Conservation (phyloP, 2,113 vertebrate genomes). For the Corapipo altera region DNA sequence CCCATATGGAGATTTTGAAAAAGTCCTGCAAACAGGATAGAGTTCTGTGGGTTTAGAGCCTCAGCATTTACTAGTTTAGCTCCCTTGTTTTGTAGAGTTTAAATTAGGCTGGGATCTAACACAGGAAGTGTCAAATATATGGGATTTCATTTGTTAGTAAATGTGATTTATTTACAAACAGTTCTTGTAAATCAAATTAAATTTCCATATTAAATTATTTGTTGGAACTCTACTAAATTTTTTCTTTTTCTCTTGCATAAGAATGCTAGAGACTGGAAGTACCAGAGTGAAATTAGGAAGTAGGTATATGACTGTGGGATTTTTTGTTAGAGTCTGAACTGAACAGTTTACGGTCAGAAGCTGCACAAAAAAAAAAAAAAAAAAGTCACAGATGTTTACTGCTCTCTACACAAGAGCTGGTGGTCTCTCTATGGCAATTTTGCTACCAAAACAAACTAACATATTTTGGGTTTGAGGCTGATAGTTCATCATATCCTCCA, state of each 20-base stretch:
- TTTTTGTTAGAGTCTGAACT: neutral
- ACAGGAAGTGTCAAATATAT: neutral
- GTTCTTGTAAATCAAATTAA: neutral
- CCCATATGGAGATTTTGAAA: neutral
- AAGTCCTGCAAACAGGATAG: neutral
- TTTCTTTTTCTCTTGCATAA: neutral
- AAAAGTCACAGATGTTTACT: rapidly evolving
- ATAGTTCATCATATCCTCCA: neutral
- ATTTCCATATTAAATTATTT: neutral
- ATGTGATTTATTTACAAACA: neutral
- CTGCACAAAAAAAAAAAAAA: neutral
- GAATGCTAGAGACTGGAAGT: neutral
- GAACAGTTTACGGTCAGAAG: neutral
- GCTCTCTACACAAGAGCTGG: neutral
- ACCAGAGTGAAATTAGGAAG: neutral
- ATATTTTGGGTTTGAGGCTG: neutral
- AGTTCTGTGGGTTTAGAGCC: neutral
- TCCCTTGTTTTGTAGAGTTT: neutral
- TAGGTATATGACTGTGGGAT: rapidly evolving
- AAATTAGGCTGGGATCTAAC: neutral
- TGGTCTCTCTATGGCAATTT: neutral
- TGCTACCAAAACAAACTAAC: neutral
- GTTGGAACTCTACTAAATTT: neutral
- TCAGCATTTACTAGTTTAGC: neutral
- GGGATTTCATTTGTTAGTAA: neutral